A percentile compares a stretch with the other conserved stretches of the same genome.
Evolutionary conservation across 2,888 invertebrate species (phyloP).

Genomic region (Catocala sponsa): DNA sequence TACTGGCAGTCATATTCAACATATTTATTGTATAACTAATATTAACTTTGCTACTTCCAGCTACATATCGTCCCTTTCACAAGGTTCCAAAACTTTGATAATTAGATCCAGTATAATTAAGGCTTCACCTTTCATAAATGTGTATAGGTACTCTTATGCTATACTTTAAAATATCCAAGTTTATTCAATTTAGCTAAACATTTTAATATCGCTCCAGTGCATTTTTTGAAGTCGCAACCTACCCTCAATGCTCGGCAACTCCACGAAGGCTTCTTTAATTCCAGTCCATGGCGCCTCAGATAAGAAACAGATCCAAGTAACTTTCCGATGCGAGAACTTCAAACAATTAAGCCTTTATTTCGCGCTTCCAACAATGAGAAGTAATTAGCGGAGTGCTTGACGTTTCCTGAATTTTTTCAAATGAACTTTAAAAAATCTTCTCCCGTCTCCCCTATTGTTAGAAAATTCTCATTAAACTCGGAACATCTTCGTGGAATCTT

Average conservation of each 20-base stretch:
- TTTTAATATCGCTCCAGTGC: slow-evolving; percentile 31
- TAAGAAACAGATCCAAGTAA: slow-evolving; percentile 64
- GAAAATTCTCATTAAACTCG: slow-evolving; percentile 63
- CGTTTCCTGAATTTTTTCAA: slow-evolving; percentile 64
- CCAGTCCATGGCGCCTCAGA: slow-evolving; percentile 55
- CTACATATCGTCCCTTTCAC: no score
- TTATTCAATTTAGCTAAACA: slow-evolving; percentile 26
- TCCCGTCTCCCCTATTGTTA: slow-evolving; percentile 55
- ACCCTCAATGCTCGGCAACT: slow-evolving; percentile 23
- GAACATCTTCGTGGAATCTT: slow-evolving; percentile 62
- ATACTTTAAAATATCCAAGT: slow-evolving; percentile 3
- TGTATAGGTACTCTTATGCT: no score
- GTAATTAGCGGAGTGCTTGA: slow-evolving; percentile 76
- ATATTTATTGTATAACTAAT: no score
- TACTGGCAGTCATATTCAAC: no score
- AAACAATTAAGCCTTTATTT: slow-evolving; percentile 81
- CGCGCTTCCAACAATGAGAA: slow-evolving; percentile 73
- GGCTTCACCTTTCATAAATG: no score
- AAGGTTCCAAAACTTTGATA: no score
- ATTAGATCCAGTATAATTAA: no score
- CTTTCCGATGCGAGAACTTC: slow-evolving; percentile 69
- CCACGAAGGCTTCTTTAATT: slow-evolving; percentile 56
- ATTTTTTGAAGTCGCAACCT: slow-evolving; percentile 34
- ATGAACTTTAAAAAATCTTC: slow-evolving; percentile 63
- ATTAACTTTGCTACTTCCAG: no score